These are phyloP conservation scores for Epizoanthus stellaris DNA, from an alignment of 92 coral and sea anemone species.

Conservation along the genomic window DNA sequence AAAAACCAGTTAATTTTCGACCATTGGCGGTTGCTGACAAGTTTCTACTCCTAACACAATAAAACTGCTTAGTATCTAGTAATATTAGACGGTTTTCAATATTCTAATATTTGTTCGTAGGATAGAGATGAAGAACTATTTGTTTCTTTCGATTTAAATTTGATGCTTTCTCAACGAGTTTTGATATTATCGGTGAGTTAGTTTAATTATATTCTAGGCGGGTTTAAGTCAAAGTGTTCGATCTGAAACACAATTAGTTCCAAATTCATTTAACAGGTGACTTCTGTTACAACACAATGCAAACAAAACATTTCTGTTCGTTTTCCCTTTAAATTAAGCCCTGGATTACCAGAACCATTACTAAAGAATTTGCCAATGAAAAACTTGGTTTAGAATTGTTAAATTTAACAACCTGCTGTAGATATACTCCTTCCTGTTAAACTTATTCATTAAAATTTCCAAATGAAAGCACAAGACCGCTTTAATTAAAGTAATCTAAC, in stretches of 20 bases:
- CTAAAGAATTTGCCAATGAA: neutral
- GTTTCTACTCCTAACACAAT: neutral
- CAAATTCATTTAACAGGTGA: neutral
- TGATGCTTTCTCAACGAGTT: neutral
- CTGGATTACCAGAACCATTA: neutral
- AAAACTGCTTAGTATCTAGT: neutral
- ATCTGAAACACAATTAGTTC: neutral
- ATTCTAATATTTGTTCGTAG: neutral
- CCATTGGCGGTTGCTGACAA: conserved; percentile 4
- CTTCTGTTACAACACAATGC: neutral
- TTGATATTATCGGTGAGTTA: neutral
- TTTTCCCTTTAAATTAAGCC: neutral
- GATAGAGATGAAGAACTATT: conserved; percentile 1
- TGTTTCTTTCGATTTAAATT: neutral
- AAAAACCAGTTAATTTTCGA: neutral
- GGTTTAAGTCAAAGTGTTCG: no score
- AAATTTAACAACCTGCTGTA: neutral
- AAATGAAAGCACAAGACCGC: conserved; percentile 7
- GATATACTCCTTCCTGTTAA: neutral
- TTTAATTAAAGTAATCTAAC: conserved; percentile 28
- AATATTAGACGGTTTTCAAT: neutral
- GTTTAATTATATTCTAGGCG: no score
- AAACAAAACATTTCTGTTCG: no score
- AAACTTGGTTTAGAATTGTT: neutral
- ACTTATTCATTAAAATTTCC: conserved; percentile 20